Percentiles rank a stretch among this genome's conserved stretches.
Evolutionary conservation across 2,888 invertebrate genomes (phyloP).

Genomic region (Ephialtes manifestator): DNA sequence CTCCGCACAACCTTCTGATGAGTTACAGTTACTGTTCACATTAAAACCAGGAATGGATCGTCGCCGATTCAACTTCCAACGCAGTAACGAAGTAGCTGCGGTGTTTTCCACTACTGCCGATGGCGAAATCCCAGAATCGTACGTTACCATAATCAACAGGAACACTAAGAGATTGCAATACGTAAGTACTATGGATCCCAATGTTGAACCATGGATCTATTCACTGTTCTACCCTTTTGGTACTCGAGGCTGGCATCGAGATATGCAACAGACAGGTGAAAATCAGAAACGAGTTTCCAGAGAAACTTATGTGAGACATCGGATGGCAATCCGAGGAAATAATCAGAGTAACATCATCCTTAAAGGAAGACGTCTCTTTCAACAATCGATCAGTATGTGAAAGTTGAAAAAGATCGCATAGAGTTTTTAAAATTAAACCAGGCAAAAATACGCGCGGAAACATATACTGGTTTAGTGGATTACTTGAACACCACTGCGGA

Average conservation of each 20-base stretch:
- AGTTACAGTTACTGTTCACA: slow-evolving; percentile 59
- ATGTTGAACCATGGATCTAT: slow-evolving; percentile 72
- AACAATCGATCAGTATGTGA: slow-evolving; percentile 66
- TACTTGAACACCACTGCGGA: not conserved
- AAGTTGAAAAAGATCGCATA: slow-evolving; percentile 47
- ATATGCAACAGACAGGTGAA: slow-evolving; percentile 27
- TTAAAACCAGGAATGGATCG: slow-evolving; percentile 65
- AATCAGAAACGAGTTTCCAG: slow-evolving; percentile 41
- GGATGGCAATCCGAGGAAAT: slow-evolving; percentile 53
- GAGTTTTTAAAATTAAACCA: no score
- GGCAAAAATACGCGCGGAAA: no score
- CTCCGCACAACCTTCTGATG: slow-evolving; percentile 20
- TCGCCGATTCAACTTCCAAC: slow-evolving; percentile 67
- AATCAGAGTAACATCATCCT: slow-evolving; percentile 47
- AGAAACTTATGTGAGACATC: slow-evolving; percentile 50
- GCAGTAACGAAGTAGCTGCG: slow-evolving; percentile 67
- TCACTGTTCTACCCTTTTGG: slow-evolving; percentile 71
- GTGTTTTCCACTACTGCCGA: slow-evolving; percentile 64
- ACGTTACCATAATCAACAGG: slow-evolving; percentile 62
- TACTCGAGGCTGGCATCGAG: slow-evolving; percentile 59
- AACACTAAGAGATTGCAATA: slow-evolving; percentile 57
- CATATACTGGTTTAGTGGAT: no score
- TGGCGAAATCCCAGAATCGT: slow-evolving; percentile 69
- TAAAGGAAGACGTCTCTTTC: slow-evolving; percentile 56
- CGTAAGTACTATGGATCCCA: slow-evolving; percentile 70